Conservation (phyloP, 2,113 vertebrate species). For the Apeltes quadracus region DNA sequence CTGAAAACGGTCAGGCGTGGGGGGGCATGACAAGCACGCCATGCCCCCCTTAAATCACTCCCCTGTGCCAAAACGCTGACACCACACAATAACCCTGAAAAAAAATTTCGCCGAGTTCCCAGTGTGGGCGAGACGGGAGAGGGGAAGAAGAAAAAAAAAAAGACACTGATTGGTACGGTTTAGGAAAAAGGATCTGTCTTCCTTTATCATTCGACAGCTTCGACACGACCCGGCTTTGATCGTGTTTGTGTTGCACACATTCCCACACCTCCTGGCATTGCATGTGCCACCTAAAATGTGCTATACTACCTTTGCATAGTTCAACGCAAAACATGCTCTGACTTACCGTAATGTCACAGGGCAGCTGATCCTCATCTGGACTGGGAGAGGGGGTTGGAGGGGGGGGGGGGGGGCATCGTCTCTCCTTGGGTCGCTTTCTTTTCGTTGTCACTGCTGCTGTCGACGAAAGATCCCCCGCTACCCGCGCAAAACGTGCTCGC, state of each 20-base stretch:
- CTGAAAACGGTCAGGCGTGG: constrained; percentile 66
- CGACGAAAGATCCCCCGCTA: constrained; percentile 12
- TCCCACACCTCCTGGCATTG: background rate
- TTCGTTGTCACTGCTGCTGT: constrained; percentile 11
- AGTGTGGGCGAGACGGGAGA: constrained; percentile 33
- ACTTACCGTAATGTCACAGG: constrained; percentile 41
- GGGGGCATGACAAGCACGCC: constrained; percentile 62
- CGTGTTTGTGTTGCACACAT: background rate
- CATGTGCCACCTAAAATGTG: background rate
- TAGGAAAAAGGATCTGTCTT: background rate
- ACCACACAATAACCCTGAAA: constrained; percentile 56
- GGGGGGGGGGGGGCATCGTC: background rate
- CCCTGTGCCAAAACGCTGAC: constrained; percentile 74
- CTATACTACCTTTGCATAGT: background rate
- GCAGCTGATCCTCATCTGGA: constrained; percentile 6
- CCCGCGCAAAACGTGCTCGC: constrained; percentile 33
- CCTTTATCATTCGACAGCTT: background rate
- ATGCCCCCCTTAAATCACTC: constrained; percentile 79
- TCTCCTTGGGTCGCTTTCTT: background rate
- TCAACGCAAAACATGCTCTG: constrained; percentile 21
- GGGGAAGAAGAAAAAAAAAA: background rate
- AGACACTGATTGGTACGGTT: constrained; percentile 13
- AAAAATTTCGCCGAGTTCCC: constrained; percentile 58
- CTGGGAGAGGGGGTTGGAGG: too few relatives aligned
- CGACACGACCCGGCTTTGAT: background rate